Evolutionary conservation across 2,797 vertebrate species (phyloP).

Genomic region (Corythornis leucogaster): DNA sequence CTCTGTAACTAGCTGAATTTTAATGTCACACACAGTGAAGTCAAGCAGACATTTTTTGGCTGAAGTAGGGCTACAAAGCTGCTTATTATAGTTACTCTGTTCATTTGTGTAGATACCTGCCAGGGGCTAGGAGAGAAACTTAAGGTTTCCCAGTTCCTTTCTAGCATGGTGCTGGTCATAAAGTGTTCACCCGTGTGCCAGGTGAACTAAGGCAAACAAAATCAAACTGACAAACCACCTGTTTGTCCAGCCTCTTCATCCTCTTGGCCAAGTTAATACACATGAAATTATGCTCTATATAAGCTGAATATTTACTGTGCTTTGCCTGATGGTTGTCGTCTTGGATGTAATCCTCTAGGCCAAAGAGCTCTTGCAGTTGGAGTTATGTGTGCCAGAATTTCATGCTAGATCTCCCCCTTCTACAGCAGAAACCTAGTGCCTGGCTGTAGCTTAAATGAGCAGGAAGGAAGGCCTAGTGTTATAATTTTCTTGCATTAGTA

Average conservation of each 20-base stretch:
- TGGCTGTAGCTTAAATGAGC: not conserved
- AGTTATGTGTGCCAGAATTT: not conserved
- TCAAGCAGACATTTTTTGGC: not conserved
- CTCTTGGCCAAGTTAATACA: not conserved
- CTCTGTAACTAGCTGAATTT: not conserved
- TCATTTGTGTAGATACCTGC: not conserved
- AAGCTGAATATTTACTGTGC: not conserved
- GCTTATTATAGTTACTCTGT: not conserved
- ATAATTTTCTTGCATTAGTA: not conserved
- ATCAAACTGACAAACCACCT: not conserved
- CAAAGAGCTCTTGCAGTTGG: not conserved
- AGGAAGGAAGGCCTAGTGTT: not conserved
- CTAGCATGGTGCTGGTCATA: not conserved
- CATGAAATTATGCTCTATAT: not conserved
- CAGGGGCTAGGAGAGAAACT: not conserved
- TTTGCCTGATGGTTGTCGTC: not conserved
- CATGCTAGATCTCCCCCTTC: not conserved
- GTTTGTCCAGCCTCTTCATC: not conserved
- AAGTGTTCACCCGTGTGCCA: rapidly evolving
- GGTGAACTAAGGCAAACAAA: not conserved
- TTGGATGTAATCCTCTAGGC: not conserved
- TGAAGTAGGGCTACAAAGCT: not conserved
- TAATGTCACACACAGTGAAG: not conserved
- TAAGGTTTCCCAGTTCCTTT: not conserved
- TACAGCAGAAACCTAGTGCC: not conserved